Percentiles rank a stretch among this genome's conserved stretches.
Conservation (phyloP, 2,797 vertebrate genomes). For the Ficedula albicollis region DNA sequence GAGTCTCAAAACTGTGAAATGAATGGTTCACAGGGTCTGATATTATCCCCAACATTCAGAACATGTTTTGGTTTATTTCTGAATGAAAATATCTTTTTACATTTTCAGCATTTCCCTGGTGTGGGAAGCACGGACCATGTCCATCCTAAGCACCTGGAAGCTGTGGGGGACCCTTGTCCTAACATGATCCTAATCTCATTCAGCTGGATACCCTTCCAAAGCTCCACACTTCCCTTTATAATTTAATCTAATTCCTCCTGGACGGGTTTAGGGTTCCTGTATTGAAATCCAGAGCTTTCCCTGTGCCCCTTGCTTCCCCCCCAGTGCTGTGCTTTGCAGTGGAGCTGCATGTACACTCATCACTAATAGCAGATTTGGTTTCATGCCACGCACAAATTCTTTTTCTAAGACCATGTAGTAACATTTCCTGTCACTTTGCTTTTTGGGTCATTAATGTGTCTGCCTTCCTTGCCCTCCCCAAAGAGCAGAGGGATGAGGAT, state of each 20-base stretch:
- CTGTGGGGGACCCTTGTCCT: not conserved
- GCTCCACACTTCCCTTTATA: not conserved
- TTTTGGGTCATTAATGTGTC: not conserved
- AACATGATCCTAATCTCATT: not conserved
- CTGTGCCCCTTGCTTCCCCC: not conserved
- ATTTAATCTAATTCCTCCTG: not conserved
- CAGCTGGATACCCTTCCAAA: not conserved
- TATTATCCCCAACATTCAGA: not conserved
- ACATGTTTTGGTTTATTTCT: not conserved
- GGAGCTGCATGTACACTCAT: not conserved
- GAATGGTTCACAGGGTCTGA: not conserved
- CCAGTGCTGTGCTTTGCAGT: not conserved
- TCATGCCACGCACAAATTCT: not conserved
- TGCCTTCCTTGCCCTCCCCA: not conserved
- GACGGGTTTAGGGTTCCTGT: not conserved
- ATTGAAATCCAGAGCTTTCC: not conserved
- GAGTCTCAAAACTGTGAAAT: slow-evolving; percentile 13
- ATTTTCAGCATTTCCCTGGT: not conserved
- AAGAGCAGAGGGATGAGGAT: not conserved
- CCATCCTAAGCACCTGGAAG: not conserved
- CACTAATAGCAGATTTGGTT: not conserved
- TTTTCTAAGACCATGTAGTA: not conserved
- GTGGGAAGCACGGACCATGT: not conserved
- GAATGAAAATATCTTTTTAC: not conserved
- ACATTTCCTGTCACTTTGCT: not conserved